Conservation (phyloP, 2,113 vertebrate genomes). For the Nannospalax galili region DNA sequence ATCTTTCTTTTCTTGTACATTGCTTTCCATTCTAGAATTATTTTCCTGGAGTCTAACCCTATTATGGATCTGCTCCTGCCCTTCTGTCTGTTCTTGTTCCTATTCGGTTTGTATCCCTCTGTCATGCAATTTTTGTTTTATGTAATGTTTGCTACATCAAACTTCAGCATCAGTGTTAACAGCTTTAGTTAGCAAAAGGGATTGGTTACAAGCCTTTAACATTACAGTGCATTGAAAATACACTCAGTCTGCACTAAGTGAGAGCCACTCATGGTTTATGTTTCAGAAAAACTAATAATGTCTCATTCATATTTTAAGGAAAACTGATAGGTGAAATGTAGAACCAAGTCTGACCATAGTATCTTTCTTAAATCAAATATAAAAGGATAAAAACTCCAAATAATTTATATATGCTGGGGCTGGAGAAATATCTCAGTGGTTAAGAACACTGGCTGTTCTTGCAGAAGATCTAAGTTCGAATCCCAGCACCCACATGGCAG, state of each 20-base stretch:
- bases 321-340: neutral
- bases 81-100: neutral
- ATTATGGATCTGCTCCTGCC: too few relatives aligned
- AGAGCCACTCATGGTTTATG: neutral
- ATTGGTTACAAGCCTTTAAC: neutral
- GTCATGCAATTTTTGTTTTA: neutral
- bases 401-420: too few relatives aligned
- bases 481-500: too few relatives aligned
- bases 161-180: neutral
- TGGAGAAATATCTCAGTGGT: too few relatives aligned
- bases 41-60: too few relatives aligned
- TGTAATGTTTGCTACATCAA: neutral
- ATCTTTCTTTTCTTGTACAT: neutral
- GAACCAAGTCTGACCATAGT: fast-evolving
- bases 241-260: neutral
- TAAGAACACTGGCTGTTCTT: too few relatives aligned
- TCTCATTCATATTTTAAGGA: neutral
- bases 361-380: neutral
- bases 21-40: neutral
- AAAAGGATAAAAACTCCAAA: neutral
- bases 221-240: neutral
- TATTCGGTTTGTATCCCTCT: neutral
- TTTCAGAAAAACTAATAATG: neutral
- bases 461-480: too few relatives aligned
- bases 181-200: neutral